A percentile compares a stretch with the other conserved stretches of the same genome.
These are phyloP conservation scores for Alviniconcha strummeri DNA, from an alignment of 2,888 invertebrate species.

Conservation along the genomic window DNA sequence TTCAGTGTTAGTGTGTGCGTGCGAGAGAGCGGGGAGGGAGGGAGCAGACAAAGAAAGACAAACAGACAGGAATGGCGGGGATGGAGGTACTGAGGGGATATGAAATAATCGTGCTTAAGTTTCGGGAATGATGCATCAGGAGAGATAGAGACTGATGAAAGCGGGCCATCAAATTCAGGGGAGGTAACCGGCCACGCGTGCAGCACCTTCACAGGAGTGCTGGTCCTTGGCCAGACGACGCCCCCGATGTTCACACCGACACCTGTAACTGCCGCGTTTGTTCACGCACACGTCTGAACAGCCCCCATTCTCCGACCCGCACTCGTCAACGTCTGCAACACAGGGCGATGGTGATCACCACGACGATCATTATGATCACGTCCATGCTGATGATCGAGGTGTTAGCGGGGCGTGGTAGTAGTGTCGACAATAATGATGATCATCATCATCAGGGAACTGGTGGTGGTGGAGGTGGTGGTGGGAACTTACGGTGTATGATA, in stretches of 20 bases:
- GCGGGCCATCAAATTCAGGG: no score
- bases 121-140: no score
- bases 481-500: no score
- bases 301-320: constrained; percentile 2
- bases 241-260: constrained; percentile 50
- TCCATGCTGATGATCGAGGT: not conserved
- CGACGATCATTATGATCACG: constrained; percentile 29
- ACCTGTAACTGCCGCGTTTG: constrained; percentile 47
- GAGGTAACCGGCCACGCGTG: no score
- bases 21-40: not conserved
- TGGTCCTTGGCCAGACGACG: constrained; percentile 47
- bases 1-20: not conserved
- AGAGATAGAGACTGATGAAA: no score
- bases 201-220: constrained; percentile 52
- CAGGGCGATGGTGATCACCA: constrained; percentile 43
- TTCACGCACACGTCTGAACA: constrained; percentile 49
- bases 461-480: not conserved
- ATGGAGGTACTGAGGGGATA: no score
- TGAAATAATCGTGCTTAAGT: no score
- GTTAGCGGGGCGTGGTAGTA: not conserved
- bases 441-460: constrained; percentile 1
- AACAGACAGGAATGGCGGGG: not conserved
- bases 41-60: not conserved
- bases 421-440: not conserved
- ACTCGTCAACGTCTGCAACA: constrained; percentile 39